Evolutionary conservation across 2,888 invertebrate species (phyloP).

Genomic region (Drosophila fungiperda): DNA sequence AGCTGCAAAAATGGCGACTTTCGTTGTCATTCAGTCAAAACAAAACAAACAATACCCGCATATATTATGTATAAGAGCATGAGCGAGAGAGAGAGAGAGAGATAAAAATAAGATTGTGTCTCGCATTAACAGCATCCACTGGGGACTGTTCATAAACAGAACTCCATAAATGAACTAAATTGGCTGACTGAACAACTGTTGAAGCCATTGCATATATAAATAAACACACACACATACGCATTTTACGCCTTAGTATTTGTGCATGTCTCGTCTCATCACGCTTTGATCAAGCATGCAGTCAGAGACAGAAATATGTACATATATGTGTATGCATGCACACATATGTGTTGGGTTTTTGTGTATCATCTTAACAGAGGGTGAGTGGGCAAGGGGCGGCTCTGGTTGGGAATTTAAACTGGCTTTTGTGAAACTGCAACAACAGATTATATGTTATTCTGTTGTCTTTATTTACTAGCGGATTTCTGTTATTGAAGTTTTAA

Average conservation of each 20-base stretch:
- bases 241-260: conserved; percentile 6
- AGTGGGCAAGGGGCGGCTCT: conserved; percentile 15
- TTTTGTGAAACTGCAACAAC: conserved; percentile 33
- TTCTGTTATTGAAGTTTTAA: conserved; percentile 13
- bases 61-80: background rate
- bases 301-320: background rate
- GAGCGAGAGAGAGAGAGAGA: background rate
- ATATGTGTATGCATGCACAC: background rate
- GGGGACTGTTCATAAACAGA: background rate
- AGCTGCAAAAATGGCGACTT: conserved; percentile 13
- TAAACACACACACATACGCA: conserved; percentile 14
- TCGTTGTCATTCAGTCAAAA: conserved; percentile 20
- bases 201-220: conserved; percentile 13
- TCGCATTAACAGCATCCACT: conserved; percentile 16
- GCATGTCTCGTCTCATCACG: background rate
- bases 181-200: conserved; percentile 14
- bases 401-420: conserved; percentile 39
- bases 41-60: conserved; percentile 35
- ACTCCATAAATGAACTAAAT: conserved; percentile 18
- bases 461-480: conserved; percentile 18
- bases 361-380: background rate
- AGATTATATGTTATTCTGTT: conserved; percentile 12
- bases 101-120: conserved; percentile 11
- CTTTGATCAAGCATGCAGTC: conserved; percentile 23
- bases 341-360: conserved; percentile 7